Evolutionary conservation across 1,140 invertebrate genomes (phyloP).

Genomic region (Camponotus pennsylvanicus): DNA sequence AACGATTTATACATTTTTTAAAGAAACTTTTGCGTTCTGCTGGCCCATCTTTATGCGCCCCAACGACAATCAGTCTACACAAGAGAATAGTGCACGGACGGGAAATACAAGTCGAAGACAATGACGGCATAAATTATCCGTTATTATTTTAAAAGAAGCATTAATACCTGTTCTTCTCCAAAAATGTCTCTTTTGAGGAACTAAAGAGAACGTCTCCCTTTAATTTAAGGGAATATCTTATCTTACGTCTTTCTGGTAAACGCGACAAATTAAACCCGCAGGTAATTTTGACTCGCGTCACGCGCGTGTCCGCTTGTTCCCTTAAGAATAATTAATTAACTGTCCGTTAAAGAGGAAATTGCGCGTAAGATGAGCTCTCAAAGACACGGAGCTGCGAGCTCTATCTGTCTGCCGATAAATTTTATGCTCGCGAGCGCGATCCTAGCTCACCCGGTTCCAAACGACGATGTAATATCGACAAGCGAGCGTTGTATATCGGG

Average conservation of each 20-base stretch:
- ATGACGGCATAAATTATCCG: not conserved
- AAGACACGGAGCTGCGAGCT: conserved; percentile 36
- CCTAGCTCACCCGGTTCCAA: conserved; percentile 13
- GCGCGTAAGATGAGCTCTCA: conserved; percentile 37
- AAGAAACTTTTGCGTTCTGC: not conserved
- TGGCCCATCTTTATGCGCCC: not conserved
- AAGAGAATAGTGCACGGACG: not conserved
- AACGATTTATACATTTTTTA: conserved; percentile 11
- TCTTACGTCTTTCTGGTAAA: not conserved
- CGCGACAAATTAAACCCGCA: conserved; percentile 15
- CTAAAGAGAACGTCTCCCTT: not conserved
- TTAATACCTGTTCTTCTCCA: not conserved
- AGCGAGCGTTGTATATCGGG: conserved; percentile 37
- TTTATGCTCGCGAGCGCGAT: conserved; percentile 23
- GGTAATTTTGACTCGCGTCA: conserved; percentile 24
- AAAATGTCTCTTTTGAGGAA: not conserved
- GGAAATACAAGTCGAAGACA: not conserved
- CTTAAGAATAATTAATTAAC: conserved; percentile 52
- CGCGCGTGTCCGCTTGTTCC: not conserved
- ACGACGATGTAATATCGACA: conserved; percentile 55
- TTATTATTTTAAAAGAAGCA: not conserved
- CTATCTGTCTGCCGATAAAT: conserved; percentile 42
- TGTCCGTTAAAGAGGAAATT: conserved; percentile 44
- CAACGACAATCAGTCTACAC: not conserved
- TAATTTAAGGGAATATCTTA: not conserved